Conservation (phyloP, 2,797 vertebrate genomes). For the Psittacula echo region DNA sequence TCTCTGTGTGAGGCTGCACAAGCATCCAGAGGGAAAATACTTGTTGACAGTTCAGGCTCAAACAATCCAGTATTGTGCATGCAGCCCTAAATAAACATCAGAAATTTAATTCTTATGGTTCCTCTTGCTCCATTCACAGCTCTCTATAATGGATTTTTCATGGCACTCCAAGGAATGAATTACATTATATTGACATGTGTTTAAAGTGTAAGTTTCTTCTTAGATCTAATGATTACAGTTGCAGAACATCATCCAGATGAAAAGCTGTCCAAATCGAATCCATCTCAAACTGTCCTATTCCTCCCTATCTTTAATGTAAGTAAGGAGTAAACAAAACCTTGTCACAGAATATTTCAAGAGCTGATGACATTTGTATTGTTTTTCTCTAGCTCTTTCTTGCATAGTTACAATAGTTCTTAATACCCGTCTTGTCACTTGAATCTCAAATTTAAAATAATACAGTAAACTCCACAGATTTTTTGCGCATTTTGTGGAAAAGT, state of each 20-base stretch:
- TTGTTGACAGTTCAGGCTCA: neutral
- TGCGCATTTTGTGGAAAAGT: neutral
- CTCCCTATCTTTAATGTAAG: neutral
- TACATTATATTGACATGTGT: neutral
- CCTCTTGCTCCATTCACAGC: neutral
- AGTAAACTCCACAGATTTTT: neutral
- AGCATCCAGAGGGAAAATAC: neutral
- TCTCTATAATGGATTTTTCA: neutral
- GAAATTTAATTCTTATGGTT: neutral
- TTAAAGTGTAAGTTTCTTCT: neutral
- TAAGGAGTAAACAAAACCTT: neutral
- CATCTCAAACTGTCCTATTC: neutral
- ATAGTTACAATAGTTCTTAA: fast-evolving
- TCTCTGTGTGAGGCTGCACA: neutral
- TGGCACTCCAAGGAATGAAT: neutral
- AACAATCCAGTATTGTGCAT: neutral
- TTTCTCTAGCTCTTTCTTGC: neutral
- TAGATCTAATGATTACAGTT: neutral
- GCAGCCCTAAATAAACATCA: neutral
- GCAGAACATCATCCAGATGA: neutral
- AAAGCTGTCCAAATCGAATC: neutral
- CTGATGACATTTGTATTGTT: neutral
- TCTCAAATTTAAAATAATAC: neutral
- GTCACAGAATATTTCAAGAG: neutral
- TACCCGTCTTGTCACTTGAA: neutral